Base-by-base conservation (phyloP, 2,888 invertebrate genomes). In the Glaucopsyche alexis region DNA sequence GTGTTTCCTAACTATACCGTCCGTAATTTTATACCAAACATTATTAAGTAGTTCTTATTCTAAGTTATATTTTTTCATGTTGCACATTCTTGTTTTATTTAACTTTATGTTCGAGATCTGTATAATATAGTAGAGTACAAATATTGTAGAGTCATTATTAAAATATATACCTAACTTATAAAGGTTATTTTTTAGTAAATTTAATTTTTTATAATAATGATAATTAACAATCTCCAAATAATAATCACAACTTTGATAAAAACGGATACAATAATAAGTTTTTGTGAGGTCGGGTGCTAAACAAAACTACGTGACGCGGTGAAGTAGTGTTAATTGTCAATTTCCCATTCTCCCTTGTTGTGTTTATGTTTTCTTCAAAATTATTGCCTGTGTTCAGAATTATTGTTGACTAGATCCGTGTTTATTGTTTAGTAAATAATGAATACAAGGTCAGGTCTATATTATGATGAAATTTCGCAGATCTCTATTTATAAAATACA, bases 271-370 rank as follows among this genome's bases (percentile, higher is more conserved):
- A 55, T 55, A 55, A 55, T 55, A 19, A 55, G 3, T 55, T 66
- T 73, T 75, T 74, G 45, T 71, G 47, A 16, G 49, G 69, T 81
- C 81, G 88, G 88, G 88, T 90, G 91, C 85, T 91, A 91, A 92
- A 83, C 83, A 80, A 80, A 79, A 81, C 82, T 87, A 85, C 91
- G 90, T 91, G 91, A 88, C 85, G 83, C 79, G 81, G 85, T 86
- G 87, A 87, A 84, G 86, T 83, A 81, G 81, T 84, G 87, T 85
- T 80, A 87, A 88, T 87, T 85, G 82, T 80, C 83, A 84, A 86
- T 86, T 87, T 85, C 85, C 86, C 84, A 83, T 81, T 16, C 38
- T 29, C 13, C 29, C 29, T 60, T 60, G 29, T 29, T 29, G 29
- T 11, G 47, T 7, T 7, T 42, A 6, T 29, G 2, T 29, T 77